Evolutionary conservation across 2,797 vertebrate genomes (phyloP), one percentile per base, ranked within the genome.

Genomic region (Hafferia zeledoni): DNA sequence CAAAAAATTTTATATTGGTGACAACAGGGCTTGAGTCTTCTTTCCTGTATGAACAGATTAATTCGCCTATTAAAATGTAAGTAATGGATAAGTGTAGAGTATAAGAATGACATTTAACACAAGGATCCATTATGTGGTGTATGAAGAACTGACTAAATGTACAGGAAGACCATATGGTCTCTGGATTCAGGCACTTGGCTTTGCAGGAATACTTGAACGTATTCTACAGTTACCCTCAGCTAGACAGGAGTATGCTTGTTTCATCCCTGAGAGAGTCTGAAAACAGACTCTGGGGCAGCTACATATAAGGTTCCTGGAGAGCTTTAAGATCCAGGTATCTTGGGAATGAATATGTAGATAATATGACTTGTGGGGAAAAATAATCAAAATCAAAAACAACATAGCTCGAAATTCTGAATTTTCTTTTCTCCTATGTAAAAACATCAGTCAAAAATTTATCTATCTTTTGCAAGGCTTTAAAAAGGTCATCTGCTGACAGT

Each of bases 231-330:
- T 78, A 4, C 7, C 8, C 7, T 74, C 4, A 2, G 28, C 5
- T 49, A 25, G 6, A 18, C 12, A 57, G 37, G 7, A 22, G 1
- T 9, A 2, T 0, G 0, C 9, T 55, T 13, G 2, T 25, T 12
- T 37, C 39, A 10, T 35, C 6, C 6, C 17, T 44, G 23, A 12
- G 82, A 46, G 11, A 75, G 28, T 22, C 10, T 83, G 39, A 52
- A 87, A 77, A 52, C 5, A 61, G 27, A n/a, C 3, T 11, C 23
- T 30, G 25, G 33, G 67, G 22, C 5, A 31, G 8, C 27, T 60
- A 24, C 2, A 16, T 68, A 8, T 24, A 24, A 33, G 5, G 4
- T 43, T 30, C 25, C 19, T 30, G 17, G 11, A 82, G 30, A 79
- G 5, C 9, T 4, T 72, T 46, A 71, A 61, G 20, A n/a, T 9